phyloP scores from a whole-genome alignment of 2,888 invertebrate species.

The Drosophila buzzatii region DNA sequence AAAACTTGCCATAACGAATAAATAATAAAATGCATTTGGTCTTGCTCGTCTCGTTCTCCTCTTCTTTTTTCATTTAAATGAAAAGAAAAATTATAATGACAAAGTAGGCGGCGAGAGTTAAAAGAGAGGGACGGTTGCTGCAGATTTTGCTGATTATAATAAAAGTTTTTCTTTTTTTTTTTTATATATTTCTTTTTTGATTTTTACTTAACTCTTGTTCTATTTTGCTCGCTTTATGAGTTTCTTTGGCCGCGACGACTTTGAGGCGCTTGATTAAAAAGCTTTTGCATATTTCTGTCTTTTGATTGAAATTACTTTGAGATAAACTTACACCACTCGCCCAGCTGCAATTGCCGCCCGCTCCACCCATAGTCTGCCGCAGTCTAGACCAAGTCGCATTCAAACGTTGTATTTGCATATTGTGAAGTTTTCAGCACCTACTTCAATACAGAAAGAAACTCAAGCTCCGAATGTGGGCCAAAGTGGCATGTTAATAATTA shows the following conservation, averaged over 20 bases:
- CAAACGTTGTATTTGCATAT: slow-evolving; percentile 56
- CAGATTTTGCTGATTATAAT: slow-evolving; percentile 70
- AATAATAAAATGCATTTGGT: slow-evolving; percentile 78
- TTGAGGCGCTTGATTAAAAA: slow-evolving; percentile 75
- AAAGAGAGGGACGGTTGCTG: slow-evolving; percentile 17
- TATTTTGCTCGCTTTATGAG: slow-evolving; percentile 35
- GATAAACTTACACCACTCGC: slow-evolving; percentile 15
- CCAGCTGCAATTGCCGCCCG: neutral
- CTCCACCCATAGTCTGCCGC: neutral
- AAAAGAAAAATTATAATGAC: slow-evolving; percentile 74
- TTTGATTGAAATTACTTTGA: slow-evolving; percentile 59
- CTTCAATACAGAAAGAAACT: slow-evolving; percentile 11
- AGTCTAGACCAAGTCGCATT: slow-evolving; percentile 36
- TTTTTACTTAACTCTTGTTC: slow-evolving; percentile 62
- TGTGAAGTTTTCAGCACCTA: slow-evolving; percentile 4
- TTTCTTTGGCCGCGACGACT: slow-evolving; percentile 64
- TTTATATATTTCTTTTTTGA: slow-evolving; percentile 36
- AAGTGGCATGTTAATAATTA: slow-evolving; percentile 62
- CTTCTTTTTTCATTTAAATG: slow-evolving; percentile 51
- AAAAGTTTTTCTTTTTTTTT: slow-evolving; percentile 60
- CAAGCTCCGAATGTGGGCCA: slow-evolving; percentile 67
- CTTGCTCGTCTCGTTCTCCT: slow-evolving; percentile 27
- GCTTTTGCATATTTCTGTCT: slow-evolving; percentile 63
- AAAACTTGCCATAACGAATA: slow-evolving; percentile 63
- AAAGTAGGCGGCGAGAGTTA: slow-evolving; percentile 74